Base-by-base conservation (phyloP, 30 jellyfish, hydroid and myxozoan genomes). In the Cassiopea andromeda region DNA sequence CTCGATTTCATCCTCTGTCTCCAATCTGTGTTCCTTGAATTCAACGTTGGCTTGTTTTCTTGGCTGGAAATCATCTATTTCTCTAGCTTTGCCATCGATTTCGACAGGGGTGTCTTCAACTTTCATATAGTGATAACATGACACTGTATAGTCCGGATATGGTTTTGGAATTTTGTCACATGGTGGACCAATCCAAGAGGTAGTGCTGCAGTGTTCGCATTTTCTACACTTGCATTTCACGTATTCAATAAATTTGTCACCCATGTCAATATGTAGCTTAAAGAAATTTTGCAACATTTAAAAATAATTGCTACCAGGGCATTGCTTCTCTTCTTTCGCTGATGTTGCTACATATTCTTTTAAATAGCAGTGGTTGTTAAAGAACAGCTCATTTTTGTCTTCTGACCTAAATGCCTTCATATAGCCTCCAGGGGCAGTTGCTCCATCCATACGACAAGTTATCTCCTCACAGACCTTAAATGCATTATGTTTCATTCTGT, bases 391-490 rank as follows among this genome's bases (percentile, higher is more conserved):
- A 19, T 61, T 44, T 47, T n/a, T 44, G 13, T 85, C 93, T 3
- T 54, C 12, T 54, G 64, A 54, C 7, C 7, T 10, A 54, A 54
- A 6, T 3, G 64, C 64, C 19, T 67, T 82, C 91, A 68, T 4
- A 67, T 15, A 82, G 27, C 91, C 91, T 18, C 83, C 83, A 2
- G 91, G 91, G n/a, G 91, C 83, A 44, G 38, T 83, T 2, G 82
- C 72, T 5, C 91, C 83, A 67, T 82, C 91, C 3, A 82, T 68
- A 14, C 83, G 44, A 27, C 2, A 7, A 46, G 83, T 45, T 16
- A 82, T 83, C 72, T 82, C 91, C 46, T 67, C 83, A 54, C 83
- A 66, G 3, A 82, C 91, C 66, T 82, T 82, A 69, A 82, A 82
- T 44, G 91, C 82, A 69, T 82, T 82, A 49, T 4, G 16, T 82